phyloP scores from a whole-genome alignment of 2,113 vertebrate genomes.

The Salvelinus fontinalis region DNA sequence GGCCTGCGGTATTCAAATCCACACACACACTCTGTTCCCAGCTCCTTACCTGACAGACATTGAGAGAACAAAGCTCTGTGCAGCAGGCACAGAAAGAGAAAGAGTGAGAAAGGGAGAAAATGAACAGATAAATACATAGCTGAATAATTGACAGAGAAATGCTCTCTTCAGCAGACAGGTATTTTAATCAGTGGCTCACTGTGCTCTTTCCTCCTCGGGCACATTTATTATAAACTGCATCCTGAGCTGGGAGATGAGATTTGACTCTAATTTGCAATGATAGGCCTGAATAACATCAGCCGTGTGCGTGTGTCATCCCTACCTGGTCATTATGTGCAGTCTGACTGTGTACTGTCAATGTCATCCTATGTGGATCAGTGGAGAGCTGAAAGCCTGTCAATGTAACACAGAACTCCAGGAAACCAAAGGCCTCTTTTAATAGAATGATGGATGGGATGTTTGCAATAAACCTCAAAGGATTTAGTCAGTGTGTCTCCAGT shows the following conservation, averaged over 20 bases:
- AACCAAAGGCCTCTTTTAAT: constrained; percentile 19
- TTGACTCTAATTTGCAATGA: constrained; percentile 49
- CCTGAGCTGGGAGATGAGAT: constrained; percentile 13
- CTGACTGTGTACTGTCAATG: constrained; percentile 32
- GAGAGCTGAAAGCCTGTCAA: constrained; percentile 44
- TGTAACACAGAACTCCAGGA: constrained; percentile 35
- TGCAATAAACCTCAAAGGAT: neutral
- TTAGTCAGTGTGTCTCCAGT: neutral
- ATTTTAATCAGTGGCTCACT: constrained; percentile 36
- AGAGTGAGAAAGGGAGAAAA: too few relatives aligned
- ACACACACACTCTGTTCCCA: neutral
- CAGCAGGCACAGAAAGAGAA: too few relatives aligned
- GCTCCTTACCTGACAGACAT: neutral
- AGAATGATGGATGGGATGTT: constrained; percentile 5
- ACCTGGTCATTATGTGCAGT: constrained; percentile 15
- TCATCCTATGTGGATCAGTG: constrained; percentile 38
- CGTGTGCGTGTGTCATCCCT: constrained; percentile 11
- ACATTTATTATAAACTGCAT: constrained; percentile 45
- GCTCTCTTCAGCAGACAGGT: constrained; percentile 30
- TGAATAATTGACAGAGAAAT: constrained; percentile 19
- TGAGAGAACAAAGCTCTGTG: too few relatives aligned
- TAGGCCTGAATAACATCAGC: constrained; percentile 28
- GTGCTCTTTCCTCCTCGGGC: constrained; percentile 8
- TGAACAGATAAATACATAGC: too few relatives aligned
- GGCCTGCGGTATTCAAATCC: too few relatives aligned